Conservation (phyloP, 92 coral and sea anemone genomes). For the Zoanthus gigantus region DNA sequence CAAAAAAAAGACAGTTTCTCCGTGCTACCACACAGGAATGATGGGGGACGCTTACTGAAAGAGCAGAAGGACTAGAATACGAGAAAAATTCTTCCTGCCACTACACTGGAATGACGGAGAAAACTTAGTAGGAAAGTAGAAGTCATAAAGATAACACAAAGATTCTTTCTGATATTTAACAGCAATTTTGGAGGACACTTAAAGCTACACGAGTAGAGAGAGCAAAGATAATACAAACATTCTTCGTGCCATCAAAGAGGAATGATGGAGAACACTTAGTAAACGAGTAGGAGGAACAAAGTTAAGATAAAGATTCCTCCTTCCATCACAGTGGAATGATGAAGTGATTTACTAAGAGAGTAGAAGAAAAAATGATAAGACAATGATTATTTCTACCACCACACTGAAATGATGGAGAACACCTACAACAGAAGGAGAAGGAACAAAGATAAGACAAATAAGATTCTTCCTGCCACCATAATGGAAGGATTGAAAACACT, state of each 20-base stretch:
- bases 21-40: constrained; percentile 77
- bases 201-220: background rate
- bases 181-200: background rate
- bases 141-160: background rate
- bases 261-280: constrained; percentile 44
- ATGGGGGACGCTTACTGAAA: constrained; percentile 51
- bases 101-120: no score
- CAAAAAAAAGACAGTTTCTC: background rate
- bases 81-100: background rate
- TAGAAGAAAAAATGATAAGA: background rate
- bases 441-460: background rate
- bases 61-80: background rate
- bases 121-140: no score
- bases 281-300: constrained; percentile 79
- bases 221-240: background rate
- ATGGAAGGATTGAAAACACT: background rate
- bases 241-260: background rate
- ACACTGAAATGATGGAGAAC: background rate
- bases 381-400: background rate
- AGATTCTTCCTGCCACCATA: background rate
- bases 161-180: background rate
- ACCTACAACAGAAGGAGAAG: background rate
- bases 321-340: constrained; percentile 79
- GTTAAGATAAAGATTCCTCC: constrained; percentile 52
- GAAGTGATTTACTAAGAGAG: constrained; percentile 30